These are phyloP conservation scores for Tragelaphus strepsiceros DNA, from an alignment of 2,113 vertebrate species.

Conservation along the genomic window DNA sequence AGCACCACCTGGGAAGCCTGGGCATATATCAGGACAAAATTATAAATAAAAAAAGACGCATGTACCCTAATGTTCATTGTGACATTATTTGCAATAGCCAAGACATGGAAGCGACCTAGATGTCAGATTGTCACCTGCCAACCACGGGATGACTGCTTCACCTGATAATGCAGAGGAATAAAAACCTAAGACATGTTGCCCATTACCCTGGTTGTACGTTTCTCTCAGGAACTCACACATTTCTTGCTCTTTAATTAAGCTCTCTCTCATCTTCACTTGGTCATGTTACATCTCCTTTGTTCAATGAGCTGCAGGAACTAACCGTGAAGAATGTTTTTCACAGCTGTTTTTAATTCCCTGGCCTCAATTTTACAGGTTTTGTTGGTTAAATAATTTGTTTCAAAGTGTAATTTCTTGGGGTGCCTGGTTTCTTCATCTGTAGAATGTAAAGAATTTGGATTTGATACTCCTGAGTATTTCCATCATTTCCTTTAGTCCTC, in stretches of 20 bases:
- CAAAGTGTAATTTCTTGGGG: background rate
- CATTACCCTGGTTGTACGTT: background rate
- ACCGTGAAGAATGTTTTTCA: background rate
- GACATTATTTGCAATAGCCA: background rate
- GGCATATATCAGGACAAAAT: background rate
- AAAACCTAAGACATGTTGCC: background rate
- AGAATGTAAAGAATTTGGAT: background rate
- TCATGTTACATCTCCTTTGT: background rate
- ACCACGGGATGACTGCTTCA: background rate
- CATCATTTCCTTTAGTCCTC: background rate
- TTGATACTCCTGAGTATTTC: background rate
- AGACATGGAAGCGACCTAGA: background rate
- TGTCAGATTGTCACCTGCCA: background rate
- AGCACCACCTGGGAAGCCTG: background rate
- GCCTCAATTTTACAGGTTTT: background rate
- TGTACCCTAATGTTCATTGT: background rate
- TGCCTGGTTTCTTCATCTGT: background rate
- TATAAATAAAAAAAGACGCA: background rate
- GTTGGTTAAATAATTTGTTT: slow-evolving; percentile 10
- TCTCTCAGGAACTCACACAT: background rate
- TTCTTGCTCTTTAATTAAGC: background rate
- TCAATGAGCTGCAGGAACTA: background rate
- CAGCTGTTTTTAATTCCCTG: slow-evolving; percentile 12
- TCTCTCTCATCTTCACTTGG: background rate
- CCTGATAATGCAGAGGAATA: background rate